phyloP scores from a whole-genome alignment of 1,140 invertebrate genomes.

The Elysia chlorotica region DNA sequence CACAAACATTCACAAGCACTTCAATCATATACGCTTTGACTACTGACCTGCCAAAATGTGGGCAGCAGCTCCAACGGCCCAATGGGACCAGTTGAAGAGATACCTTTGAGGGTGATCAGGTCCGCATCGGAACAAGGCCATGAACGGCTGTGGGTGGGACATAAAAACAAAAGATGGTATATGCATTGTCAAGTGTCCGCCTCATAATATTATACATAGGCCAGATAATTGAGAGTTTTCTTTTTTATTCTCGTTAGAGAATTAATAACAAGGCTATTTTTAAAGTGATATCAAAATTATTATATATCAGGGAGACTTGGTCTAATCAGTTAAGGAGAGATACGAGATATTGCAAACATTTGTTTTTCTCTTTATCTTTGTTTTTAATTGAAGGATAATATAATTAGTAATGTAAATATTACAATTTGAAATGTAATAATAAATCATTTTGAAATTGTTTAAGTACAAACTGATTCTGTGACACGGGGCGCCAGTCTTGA shows the following conservation, averaged over 20 bases:
- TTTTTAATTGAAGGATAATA: background rate
- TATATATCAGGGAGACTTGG: background rate
- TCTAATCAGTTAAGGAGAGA: background rate
- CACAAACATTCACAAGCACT: too few species aligned
- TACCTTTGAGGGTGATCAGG: constrained; percentile 79
- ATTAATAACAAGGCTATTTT: background rate
- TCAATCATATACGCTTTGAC: too few species aligned
- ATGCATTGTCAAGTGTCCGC: background rate
- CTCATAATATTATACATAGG: background rate
- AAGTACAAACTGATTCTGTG: too few species aligned
- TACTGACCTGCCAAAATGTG: constrained; percentile 84
- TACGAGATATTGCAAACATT: background rate
- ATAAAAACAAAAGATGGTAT: background rate
- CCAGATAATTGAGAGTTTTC: background rate
- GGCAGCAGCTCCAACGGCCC: constrained; percentile 85
- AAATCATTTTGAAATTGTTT: too few species aligned
- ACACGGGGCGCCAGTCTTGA: too few species aligned
- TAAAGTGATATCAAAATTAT: background rate
- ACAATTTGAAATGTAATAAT: background rate
- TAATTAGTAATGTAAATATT: background rate
- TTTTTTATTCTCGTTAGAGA: background rate
- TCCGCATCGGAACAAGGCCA: constrained; percentile 84
- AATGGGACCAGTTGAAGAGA: constrained; percentile 94
- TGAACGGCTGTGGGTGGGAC: constrained; percentile 76
- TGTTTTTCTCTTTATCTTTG: background rate